Evolutionary conservation across 2,888 invertebrate genomes (phyloP), one percentile per base, ranked within the genome.

Genomic region (Aplocera efformata): DNA sequence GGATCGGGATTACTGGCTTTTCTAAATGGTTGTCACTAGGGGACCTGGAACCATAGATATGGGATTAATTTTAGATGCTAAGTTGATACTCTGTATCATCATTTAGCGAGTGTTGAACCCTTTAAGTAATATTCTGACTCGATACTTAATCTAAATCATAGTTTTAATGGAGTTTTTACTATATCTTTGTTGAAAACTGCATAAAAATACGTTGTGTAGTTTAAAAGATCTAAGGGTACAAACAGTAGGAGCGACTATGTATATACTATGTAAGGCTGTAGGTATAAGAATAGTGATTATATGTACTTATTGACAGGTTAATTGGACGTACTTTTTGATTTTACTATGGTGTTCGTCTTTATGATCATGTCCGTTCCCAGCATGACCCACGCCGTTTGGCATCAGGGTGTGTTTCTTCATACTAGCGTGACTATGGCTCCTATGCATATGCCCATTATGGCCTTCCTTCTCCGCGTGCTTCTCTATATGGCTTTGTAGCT

Each of bases 371-470:
- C 76, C 82, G 41, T 77, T 78, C 32, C 53, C 68, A 32, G 72
- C 67, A 47, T 80, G 80, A 9, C 72, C 73, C 7, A 81, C 45
- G n/a, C 85, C 86, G 42, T 88, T 88, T 0, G 86, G 83, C 20
- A 59, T 76, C 10, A 75, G 57, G 1, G 69, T 74, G 50, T 85
- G 84, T 42, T 64, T 79, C 64, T 82, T 86, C 77, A 88, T 83
- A 48, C 79, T 86, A 33, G 82, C 74, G 50, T 88, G 85, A 56
- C 88, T 88, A 50, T 85, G 82, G 42, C 83, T 84, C 43, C 80
- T 78, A 31, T 82, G 82, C 43, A 88, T 83, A 33, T 83, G 77
- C 7, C 29, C 34, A 4, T 39, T 38, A 24, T 31, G 34, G 10
- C 55, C 62, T 28, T 72, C 68, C 24, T 43, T 60, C 9, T 69